A percentile compares a stretch with the other conserved stretches of the same genome.
Conservation (phyloP, 2,113 vertebrate species). For the Halcyon senegalensis region DNA sequence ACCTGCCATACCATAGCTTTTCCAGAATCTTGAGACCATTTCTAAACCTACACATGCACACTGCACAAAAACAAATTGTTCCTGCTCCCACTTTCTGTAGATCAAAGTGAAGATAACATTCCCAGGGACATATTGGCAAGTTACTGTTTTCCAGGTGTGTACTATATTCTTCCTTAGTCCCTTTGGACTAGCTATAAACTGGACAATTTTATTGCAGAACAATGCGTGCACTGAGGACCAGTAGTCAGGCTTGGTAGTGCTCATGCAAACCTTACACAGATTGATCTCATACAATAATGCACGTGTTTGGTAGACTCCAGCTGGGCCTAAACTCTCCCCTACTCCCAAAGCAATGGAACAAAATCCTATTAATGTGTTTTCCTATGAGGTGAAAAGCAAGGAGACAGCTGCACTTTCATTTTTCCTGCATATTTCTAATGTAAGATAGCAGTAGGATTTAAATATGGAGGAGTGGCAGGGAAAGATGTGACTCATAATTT, state of each 20-base stretch:
- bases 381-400: not conserved
- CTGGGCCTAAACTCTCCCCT: not conserved
- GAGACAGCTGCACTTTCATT: constrained; percentile 15
- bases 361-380: constrained; percentile 12
- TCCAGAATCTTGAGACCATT: not conserved
- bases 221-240: not conserved
- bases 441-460: not conserved
- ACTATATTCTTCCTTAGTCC: not conserved
- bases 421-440: not conserved
- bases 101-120: not conserved
- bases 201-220: not conserved
- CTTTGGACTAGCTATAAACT: not conserved
- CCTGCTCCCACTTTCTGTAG: not conserved
- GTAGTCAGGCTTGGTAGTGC: not conserved
- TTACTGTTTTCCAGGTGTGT: not conserved
- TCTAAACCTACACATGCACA: not conserved
- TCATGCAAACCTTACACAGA: not conserved
- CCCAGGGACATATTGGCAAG: not conserved
- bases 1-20: not conserved
- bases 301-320: not conserved
- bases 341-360: not conserved
- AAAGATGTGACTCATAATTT: not conserved
- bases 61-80: not conserved
- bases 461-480: not conserved
- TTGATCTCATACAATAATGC: not conserved